Percentiles rank a stretch among this genome's conserved stretches.
Evolutionary conservation across 2,797 vertebrate genomes (phyloP).

Genomic region (Paguma larvata): DNA sequence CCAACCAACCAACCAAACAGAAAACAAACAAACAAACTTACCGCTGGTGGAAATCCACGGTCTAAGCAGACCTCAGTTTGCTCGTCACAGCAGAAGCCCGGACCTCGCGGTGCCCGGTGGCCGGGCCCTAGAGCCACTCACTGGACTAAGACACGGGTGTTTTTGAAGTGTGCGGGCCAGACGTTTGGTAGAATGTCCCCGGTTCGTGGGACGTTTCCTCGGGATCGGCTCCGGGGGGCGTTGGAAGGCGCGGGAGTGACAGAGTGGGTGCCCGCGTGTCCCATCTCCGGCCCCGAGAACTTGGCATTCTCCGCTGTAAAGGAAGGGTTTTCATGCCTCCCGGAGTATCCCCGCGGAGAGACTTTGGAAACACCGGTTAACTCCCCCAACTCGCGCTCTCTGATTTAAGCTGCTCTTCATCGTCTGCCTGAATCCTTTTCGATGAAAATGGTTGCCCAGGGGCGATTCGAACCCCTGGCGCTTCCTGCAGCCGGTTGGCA

Average conservation of each 20-base stretch:
- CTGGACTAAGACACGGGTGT: background rate
- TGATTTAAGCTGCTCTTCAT: background rate
- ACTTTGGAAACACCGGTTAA: background rate
- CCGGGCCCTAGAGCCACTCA: too few relatives aligned
- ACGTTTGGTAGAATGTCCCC: background rate
- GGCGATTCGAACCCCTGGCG: background rate
- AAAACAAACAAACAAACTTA: background rate
- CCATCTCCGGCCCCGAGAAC: background rate
- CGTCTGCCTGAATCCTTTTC: background rate
- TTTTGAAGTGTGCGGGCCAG: background rate
- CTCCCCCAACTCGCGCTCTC: background rate
- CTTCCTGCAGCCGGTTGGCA: background rate
- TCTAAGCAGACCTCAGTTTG: background rate
- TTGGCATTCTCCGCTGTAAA: background rate
- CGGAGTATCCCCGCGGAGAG: background rate
- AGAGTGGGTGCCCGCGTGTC: background rate
- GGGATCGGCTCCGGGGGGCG: background rate
- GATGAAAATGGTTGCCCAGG: background rate
- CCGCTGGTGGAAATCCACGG: accelerated
- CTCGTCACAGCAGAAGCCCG: background rate
- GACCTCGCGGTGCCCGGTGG: accelerated
- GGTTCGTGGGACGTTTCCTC: background rate
- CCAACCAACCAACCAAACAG: too few relatives aligned
- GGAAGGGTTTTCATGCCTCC: too few relatives aligned
- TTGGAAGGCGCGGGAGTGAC: background rate